Evolutionary conservation across 2,113 vertebrate genomes (phyloP).

Genomic region (Phoenicopterus ruber): DNA sequence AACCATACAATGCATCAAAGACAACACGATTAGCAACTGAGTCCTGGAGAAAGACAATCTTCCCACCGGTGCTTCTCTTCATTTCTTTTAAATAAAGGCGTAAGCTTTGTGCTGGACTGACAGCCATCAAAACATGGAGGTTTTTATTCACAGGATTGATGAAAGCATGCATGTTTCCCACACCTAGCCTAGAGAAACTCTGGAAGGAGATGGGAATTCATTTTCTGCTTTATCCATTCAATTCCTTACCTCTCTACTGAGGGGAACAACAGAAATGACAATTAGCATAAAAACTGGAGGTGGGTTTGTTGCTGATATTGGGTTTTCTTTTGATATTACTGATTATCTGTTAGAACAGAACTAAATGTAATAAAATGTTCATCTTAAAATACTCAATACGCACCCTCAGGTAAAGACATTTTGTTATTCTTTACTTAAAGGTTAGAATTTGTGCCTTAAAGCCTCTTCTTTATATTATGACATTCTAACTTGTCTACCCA

Average conservation of each 20-base stretch:
- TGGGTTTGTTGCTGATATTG: neutral
- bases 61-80: neutral
- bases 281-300: neutral
- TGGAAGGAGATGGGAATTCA: neutral
- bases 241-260: neutral
- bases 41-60: neutral
- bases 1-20: neutral
- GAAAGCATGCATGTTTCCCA: neutral
- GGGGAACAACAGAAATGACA: neutral
- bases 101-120: neutral
- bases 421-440: neutral
- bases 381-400: neutral
- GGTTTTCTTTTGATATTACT: neutral
- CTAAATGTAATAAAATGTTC: neutral
- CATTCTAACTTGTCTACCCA: neutral
- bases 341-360: neutral
- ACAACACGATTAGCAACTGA: neutral
- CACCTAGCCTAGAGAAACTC: neutral
- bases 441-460: neutral
- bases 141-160: neutral
- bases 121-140: neutral
- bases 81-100: neutral
- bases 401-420: neutral
- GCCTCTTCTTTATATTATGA: neutral
- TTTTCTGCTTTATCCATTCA: neutral